phyloP scores from a whole-genome alignment of 2,888 invertebrate genomes.

The Lymantria dispar region DNA sequence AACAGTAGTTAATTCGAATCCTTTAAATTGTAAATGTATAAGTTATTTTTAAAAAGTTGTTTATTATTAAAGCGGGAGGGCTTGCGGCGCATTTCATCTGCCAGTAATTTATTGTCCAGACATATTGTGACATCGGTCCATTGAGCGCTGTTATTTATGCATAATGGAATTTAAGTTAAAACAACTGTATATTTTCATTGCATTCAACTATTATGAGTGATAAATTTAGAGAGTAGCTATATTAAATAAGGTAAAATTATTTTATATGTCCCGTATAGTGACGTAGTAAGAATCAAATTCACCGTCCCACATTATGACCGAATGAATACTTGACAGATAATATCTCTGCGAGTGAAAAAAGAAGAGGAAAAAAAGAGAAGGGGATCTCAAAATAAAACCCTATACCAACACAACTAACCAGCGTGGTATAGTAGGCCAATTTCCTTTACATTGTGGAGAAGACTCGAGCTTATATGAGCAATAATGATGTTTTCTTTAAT shows the following conservation, averaged over 20 bases:
- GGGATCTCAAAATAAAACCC: too few relatives aligned
- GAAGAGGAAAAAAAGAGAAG: too few relatives aligned
- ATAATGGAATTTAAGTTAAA: slow-evolving; percentile 39
- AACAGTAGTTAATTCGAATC: slow-evolving; percentile 22
- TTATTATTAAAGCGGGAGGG: slow-evolving; percentile 36
- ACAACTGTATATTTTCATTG: slow-evolving; percentile 28
- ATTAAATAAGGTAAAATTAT: neutral
- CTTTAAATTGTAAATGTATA: slow-evolving; percentile 26
- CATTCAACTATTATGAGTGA: slow-evolving; percentile 25
- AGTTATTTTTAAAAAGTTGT: slow-evolving; percentile 26
- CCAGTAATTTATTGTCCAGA: slow-evolving; percentile 53
- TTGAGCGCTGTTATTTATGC: slow-evolving; percentile 50
- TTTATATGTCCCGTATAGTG: too few relatives aligned
- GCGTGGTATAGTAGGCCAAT: too few relatives aligned
- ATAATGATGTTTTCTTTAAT: too few relatives aligned
- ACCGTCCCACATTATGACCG: too few relatives aligned
- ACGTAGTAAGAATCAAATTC: too few relatives aligned
- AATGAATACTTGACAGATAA: too few relatives aligned
- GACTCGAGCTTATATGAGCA: too few relatives aligned
- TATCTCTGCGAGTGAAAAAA: too few relatives aligned
- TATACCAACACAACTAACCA: too few relatives aligned
- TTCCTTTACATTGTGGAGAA: too few relatives aligned
- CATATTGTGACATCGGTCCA: slow-evolving; percentile 52
- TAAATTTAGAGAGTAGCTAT: neutral
- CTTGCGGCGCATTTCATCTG: slow-evolving; percentile 51